Evolutionary conservation across 2,113 vertebrate species (phyloP).

Genomic region (Caretta caretta): DNA sequence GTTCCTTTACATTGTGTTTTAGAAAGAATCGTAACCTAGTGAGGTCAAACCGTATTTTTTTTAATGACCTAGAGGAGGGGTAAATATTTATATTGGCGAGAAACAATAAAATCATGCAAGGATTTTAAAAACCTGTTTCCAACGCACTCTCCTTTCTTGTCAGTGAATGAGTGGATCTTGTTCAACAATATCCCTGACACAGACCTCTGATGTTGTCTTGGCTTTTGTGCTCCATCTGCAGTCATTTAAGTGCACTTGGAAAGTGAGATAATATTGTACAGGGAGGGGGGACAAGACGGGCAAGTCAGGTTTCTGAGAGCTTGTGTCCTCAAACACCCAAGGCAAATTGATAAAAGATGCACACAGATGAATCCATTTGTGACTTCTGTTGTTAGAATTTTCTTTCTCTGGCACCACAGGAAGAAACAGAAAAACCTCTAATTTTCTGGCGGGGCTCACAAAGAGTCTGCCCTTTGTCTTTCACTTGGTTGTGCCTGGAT

Average conservation of each 20-base stretch:
- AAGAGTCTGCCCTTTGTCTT: neutral
- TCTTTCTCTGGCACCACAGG: neutral
- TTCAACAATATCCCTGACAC: neutral
- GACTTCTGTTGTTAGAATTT: fast-evolving
- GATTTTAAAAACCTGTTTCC: neutral
- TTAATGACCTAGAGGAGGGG: neutral
- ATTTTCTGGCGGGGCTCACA: fast-evolving
- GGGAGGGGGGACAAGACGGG: neutral
- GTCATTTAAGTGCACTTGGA: neutral
- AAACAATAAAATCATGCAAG: neutral
- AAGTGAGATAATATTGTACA: fast-evolving
- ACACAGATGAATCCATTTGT: fast-evolving
- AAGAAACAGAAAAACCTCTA: neutral
- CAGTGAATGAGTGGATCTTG: neutral
- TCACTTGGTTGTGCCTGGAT: neutral
- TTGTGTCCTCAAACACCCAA: neutral
- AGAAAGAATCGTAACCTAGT: neutral
- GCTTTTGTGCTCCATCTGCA: neutral
- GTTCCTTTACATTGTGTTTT: neutral
- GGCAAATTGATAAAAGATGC: neutral
- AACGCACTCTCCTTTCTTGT: fast-evolving
- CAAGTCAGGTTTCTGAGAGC: neutral
- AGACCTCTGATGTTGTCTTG: neutral
- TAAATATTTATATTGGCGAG: neutral
- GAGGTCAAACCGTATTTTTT: neutral